These are phyloP conservation scores for Ophion obscuratus DNA, from an alignment of 2,888 invertebrate species.

Conservation along the genomic window DNA sequence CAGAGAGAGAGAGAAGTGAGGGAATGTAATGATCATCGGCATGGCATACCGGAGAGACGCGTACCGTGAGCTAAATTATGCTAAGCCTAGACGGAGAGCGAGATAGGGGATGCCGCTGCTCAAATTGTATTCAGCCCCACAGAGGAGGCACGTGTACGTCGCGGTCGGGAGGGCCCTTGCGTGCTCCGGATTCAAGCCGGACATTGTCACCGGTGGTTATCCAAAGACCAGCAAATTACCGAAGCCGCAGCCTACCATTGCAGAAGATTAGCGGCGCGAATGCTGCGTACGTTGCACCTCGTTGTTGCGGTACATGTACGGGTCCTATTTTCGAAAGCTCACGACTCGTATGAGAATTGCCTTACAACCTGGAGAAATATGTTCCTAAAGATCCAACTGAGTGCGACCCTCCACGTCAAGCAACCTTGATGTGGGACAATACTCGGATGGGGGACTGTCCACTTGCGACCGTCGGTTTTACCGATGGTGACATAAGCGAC, in stretches of 20 bases:
- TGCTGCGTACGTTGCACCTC: constrained; percentile 36
- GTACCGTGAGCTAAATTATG: constrained; percentile 68
- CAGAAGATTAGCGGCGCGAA: constrained; percentile 55
- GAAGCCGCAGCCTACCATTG: constrained; percentile 59
- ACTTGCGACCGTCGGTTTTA: neutral
- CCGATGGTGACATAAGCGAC: too few relatives aligned
- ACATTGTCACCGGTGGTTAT: constrained; percentile 65
- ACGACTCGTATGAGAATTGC: constrained; percentile 2
- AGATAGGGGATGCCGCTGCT: constrained; percentile 32
- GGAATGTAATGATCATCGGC: constrained; percentile 55
- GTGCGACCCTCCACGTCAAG: too few relatives aligned
- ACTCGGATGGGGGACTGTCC: neutral
- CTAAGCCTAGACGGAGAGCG: constrained; percentile 65
- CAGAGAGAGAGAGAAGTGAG: constrained; percentile 25
- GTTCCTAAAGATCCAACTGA: neutral
- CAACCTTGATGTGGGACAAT: neutral
- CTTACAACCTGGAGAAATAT: constrained; percentile 9
- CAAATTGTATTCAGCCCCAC: constrained; percentile 50
- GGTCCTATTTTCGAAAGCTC: constrained; percentile 7
- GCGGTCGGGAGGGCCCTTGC: constrained; percentile 55
- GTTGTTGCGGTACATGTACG: constrained; percentile 3
- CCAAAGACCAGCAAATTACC: constrained; percentile 61
- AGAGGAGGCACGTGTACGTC: constrained; percentile 54
- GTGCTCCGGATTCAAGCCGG: constrained; percentile 47
- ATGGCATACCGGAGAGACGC: constrained; percentile 67